Evolutionary conservation across 1,140 invertebrate genomes (phyloP), one percentile per base, ranked within the genome.

Genomic region (Aphaenogaster ashmeadi): DNA sequence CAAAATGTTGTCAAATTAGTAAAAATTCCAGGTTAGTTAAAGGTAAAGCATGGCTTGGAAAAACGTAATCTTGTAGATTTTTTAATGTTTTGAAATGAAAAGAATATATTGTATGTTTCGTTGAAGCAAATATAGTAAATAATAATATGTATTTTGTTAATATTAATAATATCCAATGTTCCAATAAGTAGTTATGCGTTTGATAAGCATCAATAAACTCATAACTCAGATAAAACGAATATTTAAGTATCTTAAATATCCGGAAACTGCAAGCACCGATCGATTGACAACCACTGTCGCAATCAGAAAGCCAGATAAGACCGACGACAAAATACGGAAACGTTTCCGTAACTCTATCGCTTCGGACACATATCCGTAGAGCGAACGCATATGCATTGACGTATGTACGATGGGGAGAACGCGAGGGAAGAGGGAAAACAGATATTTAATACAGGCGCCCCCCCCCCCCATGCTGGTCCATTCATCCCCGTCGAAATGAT

Each of bases 261-360:
- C 13, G 78, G 50, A 60, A 60, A n/a, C 3, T 52, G 0, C 21
- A 33, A 27, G 13, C 74, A 15, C 13, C 67, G 41, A 52, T 81
- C 33, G 52, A 85, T 66, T 80, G 87, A 91, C 87, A 89, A 81
- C 74, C 91, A 47, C 60, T 88, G 79, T 50, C 69, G 69, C 36
- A 86, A 86, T 69, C 75, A 66, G 11, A 44, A 6, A 27, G 13
- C 71, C 9, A 81, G 89, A 91, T 91, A 91, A 91, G 66, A 86
- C 54, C 27, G 27, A 33, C 74, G 47, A 62, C 66, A 56, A 88
- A 91, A 86, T 89, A 64, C 80, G 90, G 90, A 91, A 91, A 91
- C 86, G 27, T 75, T 74, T 86, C 62, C 88, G 58, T 90, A 58
- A 87, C 15, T 64, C 60, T 80, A 90, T 90, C 88, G 11, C 18